Evolutionary conservation across 2,113 vertebrate species (phyloP).

Genomic region (Osmerus mordax): DNA sequence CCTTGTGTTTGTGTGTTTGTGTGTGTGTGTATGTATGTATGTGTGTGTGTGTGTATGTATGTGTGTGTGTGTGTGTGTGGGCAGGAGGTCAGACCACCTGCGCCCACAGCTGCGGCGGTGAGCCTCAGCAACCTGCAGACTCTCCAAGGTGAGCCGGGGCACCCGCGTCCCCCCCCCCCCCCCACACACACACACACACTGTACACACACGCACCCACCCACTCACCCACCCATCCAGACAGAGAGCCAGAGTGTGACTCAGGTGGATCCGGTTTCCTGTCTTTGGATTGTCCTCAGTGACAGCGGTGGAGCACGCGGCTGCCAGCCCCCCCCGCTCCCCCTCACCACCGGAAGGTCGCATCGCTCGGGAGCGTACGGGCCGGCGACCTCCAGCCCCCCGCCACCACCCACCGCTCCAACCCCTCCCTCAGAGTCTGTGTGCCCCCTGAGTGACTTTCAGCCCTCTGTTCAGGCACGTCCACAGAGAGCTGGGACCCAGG

Average conservation of each 20-base stretch:
- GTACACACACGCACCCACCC: neutral
- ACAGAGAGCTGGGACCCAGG: neutral
- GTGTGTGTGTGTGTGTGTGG: conserved; percentile 37
- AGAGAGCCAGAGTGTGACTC: neutral
- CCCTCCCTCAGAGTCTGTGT: neutral
- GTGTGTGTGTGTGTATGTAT: conserved; percentile 39
- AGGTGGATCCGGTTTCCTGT: conserved; percentile 9
- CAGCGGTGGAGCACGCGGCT: neutral
- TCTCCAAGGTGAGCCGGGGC: neutral
- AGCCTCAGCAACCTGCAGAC: neutral
- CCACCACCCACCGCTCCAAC: neutral
- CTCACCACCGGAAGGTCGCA: neutral
- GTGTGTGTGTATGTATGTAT: conserved; percentile 40
- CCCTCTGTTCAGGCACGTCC: neutral
- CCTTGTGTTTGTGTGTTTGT: conserved; percentile 15
- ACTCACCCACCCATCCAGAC: neutral
- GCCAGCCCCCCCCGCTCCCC: neutral
- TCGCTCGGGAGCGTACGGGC: neutral
- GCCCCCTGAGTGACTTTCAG: conserved; percentile 18
- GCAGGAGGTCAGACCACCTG: conserved; percentile 14
- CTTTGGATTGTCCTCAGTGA: conserved; percentile 1
- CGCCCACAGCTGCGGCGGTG: neutral
- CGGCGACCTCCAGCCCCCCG: neutral
- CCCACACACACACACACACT: no score
- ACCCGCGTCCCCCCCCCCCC: no score